These are phyloP conservation scores for Capreolus pygargus DNA, from an alignment of 2,113 vertebrate genomes.

Conservation along the genomic window DNA sequence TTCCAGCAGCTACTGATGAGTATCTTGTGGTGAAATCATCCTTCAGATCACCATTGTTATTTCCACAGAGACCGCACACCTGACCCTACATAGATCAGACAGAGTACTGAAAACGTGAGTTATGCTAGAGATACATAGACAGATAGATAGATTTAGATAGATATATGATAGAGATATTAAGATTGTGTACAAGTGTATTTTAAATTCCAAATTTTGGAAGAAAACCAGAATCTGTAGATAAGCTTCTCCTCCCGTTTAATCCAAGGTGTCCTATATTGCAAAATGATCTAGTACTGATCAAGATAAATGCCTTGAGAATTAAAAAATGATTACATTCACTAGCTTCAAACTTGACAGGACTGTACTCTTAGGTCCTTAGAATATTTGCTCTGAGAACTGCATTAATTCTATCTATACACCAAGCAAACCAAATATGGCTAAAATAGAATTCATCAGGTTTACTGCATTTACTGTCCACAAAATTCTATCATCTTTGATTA, in stretches of 20 bases:
- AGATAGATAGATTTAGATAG: neutral
- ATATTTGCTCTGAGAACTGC: neutral
- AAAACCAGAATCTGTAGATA: neutral
- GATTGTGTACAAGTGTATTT: neutral
- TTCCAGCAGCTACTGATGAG: constrained; percentile 65
- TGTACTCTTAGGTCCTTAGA: neutral
- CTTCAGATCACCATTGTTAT: constrained; percentile 86
- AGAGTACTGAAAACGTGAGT: neutral
- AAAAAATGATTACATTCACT: neutral
- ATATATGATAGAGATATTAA: neutral
- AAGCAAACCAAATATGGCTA: neutral
- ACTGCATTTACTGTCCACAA: neutral
- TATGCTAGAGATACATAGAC: neutral
- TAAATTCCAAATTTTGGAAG: neutral
- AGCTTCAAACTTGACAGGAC: neutral
- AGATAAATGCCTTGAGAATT: neutral
- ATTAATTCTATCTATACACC: neutral
- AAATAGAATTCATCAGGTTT: neutral
- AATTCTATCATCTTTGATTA: neutral
- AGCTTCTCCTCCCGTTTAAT: neutral
- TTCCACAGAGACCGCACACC: constrained; percentile 90
- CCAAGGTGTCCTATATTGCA: neutral
- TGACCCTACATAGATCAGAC: constrained; percentile 72
- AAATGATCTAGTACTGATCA: neutral
- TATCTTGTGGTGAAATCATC: constrained; percentile 86